Percentiles rank a stretch among this genome's conserved stretches.
Evolutionary conservation across 2,888 invertebrate genomes (phyloP).

Genomic region (Agonopterix alstromeriana): DNA sequence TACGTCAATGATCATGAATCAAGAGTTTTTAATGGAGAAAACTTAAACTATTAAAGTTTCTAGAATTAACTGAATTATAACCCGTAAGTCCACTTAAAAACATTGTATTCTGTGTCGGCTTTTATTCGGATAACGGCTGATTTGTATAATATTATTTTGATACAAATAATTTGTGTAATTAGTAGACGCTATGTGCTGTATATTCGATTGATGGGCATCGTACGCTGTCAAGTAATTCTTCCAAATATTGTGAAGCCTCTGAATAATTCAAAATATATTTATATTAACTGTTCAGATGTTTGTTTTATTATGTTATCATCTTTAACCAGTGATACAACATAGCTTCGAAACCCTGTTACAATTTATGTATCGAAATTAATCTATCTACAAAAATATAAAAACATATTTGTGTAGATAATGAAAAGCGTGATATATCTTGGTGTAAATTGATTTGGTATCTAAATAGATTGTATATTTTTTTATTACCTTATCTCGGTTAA

Average conservation of each 20-base stretch:
- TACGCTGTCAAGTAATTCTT: slow-evolving; percentile 64
- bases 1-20: no score
- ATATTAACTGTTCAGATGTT: slow-evolving; percentile 74
- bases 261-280: slow-evolving; percentile 77
- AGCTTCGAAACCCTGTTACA: not conserved
- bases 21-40: no score
- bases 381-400: no score
- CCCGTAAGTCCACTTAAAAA: no score
- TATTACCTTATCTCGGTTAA: no score
- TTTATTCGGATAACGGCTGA: slow-evolving; percentile 29
- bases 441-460: no score
- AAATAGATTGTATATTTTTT: no score
- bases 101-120: slow-evolving; percentile 14
- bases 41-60: no score
- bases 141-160: slow-evolving; percentile 50
- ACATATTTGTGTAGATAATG: no score
- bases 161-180: slow-evolving; percentile 28
- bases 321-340: not conserved
- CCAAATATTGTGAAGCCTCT: slow-evolving; percentile 77
- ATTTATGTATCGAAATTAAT: no score
- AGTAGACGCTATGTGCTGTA: slow-evolving; percentile 33
- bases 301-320: slow-evolving; percentile 50
- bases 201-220: slow-evolving; percentile 30
- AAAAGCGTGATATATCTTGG: no score
- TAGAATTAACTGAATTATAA: no score